These are phyloP conservation scores for Pipistrellus kuhlii DNA, from an alignment of 2,797 vertebrate species.

Conservation along the genomic window DNA sequence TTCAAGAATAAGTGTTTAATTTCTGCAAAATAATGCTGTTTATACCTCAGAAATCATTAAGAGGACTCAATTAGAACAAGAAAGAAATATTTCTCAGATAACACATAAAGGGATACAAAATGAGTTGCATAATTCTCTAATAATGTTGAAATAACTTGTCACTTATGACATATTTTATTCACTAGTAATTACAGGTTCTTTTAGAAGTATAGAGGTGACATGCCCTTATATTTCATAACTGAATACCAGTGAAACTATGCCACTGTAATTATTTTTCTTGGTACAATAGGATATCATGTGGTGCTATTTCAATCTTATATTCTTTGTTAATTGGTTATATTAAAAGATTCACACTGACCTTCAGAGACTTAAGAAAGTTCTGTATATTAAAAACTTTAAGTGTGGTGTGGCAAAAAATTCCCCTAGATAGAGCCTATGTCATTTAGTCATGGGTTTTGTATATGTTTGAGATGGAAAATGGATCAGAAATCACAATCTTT, in stretches of 20 bases:
- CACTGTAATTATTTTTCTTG: slow-evolving; percentile 76
- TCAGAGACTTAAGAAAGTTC: slow-evolving; percentile 60
- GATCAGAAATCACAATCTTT: slow-evolving; percentile 34
- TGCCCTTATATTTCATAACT: slow-evolving; percentile 72
- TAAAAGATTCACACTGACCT: slow-evolving; percentile 18
- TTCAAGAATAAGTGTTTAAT: slow-evolving; percentile 43
- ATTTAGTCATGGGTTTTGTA: slow-evolving; percentile 17
- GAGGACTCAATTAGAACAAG: slow-evolving; percentile 43
- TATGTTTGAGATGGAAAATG: slow-evolving; percentile 50
- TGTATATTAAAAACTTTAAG: slow-evolving; percentile 54
- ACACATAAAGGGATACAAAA: slow-evolving; percentile 65
- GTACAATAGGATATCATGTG: slow-evolving; percentile 63
- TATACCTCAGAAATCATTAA: slow-evolving; percentile 49
- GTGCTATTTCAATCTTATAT: slow-evolving; percentile 58
- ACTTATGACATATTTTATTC: slow-evolving; percentile 76
- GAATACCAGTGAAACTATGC: slow-evolving; percentile 66
- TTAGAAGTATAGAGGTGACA: slow-evolving; percentile 66
- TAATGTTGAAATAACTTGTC: slow-evolving; percentile 75
- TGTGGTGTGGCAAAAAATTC: slow-evolving; percentile 17
- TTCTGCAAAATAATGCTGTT: slow-evolving; percentile 57
- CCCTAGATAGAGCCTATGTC: not conserved
- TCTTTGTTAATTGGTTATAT: slow-evolving; percentile 34
- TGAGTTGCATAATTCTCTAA: slow-evolving; percentile 69
- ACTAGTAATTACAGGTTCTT: slow-evolving; percentile 68
- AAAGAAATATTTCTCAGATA: slow-evolving; percentile 52